Conservation (phyloP, 2,797 vertebrate genomes). For the Phalloptychus januarius region DNA sequence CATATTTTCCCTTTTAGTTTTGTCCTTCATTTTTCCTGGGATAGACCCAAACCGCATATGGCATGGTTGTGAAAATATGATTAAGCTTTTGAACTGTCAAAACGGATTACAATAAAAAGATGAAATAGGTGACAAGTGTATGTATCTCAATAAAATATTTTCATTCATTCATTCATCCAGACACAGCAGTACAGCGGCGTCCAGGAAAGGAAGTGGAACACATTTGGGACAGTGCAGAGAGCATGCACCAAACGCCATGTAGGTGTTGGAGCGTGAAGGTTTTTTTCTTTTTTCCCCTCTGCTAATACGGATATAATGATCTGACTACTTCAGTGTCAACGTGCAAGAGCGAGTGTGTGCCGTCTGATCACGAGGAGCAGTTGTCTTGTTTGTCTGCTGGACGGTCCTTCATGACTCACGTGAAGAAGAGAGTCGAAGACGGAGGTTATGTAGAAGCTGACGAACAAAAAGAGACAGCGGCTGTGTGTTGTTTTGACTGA, state of each 20-base stretch:
- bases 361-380: slow-evolving; percentile 24
- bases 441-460: slow-evolving; percentile 52
- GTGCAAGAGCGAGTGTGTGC: slow-evolving; percentile 13
- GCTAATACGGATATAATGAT: slow-evolving; percentile 76
- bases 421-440: slow-evolving; percentile 46
- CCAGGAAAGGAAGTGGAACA: slow-evolving; percentile 34
- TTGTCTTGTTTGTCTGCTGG: slow-evolving; percentile 40
- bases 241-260: slow-evolving; percentile 34
- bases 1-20: background rate
- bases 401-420: slow-evolving; percentile 59
- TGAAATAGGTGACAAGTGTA: background rate
- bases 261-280: slow-evolving; percentile 75
- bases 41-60: background rate
- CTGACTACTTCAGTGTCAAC: slow-evolving; percentile 31
- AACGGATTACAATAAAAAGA: background rate
- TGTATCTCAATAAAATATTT: background rate
- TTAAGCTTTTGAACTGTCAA: background rate
- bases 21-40: background rate
- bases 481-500: slow-evolving; percentile 57
- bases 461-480: slow-evolving; percentile 49
- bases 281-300: background rate
- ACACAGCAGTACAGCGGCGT: slow-evolving; percentile 15
- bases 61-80: background rate
- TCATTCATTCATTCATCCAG: slow-evolving; percentile 38
- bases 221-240: slow-evolving; percentile 30